Percentiles rank a stretch among this genome's conserved stretches.
Conservation (phyloP, 2,797 vertebrate species). For the Botia almorhae region DNA sequence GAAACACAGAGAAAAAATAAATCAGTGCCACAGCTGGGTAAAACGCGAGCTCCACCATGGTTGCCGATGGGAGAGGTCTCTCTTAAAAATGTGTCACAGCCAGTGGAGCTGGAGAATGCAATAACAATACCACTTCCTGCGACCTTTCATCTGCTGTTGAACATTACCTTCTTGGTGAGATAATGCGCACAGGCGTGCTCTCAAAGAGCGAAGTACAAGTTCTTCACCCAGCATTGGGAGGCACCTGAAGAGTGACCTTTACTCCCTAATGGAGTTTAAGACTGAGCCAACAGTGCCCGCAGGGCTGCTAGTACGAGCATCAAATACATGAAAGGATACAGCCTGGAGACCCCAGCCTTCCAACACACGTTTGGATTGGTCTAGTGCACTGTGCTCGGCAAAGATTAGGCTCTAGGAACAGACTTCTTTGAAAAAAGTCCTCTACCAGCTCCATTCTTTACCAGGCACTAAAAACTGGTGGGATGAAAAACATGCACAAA, state of each 20-base stretch:
- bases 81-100: background rate
- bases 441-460: conserved; percentile 18
- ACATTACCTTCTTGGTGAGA: conserved; percentile 50
- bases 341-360: conserved; percentile 22
- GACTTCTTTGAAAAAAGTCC: conserved; percentile 35
- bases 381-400: conserved; percentile 37
- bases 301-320: conserved; percentile 45
- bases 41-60: conserved; percentile 76
- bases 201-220: conserved; percentile 53
- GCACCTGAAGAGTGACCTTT: conserved; percentile 48
- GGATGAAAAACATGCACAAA: conserved; percentile 10
- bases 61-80: conserved; percentile 7
- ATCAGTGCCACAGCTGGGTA: conserved; percentile 80
- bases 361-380: conserved; percentile 38
- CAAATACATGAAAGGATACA: conserved; percentile 47
- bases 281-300: conserved; percentile 40
- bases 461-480: background rate
- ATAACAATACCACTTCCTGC: background rate
- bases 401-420: conserved; percentile 46
- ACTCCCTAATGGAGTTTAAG: conserved; percentile 49
- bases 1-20: conserved; percentile 80
- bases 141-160: conserved; percentile 52
- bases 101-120: background rate
- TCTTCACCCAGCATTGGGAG: conserved; percentile 30
- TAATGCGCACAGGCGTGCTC: conserved; percentile 36